Base-by-base conservation (phyloP, 2,888 invertebrate genomes). In the Falcaria lacertinaria region DNA sequence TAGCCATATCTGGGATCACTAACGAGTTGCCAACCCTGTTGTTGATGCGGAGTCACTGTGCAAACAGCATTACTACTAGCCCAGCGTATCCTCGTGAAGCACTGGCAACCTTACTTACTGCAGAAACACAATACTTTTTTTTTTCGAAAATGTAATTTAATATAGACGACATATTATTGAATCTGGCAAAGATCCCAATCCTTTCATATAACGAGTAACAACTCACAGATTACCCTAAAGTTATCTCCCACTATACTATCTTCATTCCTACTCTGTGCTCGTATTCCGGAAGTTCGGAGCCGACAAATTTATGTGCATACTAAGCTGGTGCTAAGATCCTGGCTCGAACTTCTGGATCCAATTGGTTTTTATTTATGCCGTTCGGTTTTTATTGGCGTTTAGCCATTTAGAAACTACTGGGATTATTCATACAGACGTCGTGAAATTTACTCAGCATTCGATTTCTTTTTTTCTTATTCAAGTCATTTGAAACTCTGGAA, bases 241-340 rank as follows among this genome's bases (percentile, higher is more conserved):
- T 3, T 28, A 28, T 2, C 1, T 2, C 11, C 11, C 11, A 28
- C 11, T 11, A 28, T 28, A 7, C 28, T 5, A 11, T 11, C 1
- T 28, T 28, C 3, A 28, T 28, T 28, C 28, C 28, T 8, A 50
- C 47, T 42, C 45, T 39, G 46, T 44, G 43, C 39, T 44, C 39
- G 46, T 44, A 37, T 47, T 42, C 47, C 62, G 61, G 60, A 57
- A 52, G 42, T 43, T 44, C 41, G 42, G 47, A 48, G 49, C 47
- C 47, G 56, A 61, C 57, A 69, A 82, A 84, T 82, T 76, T 84
- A 84, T 83, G 81, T 76, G 74, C 84, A 82, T 82, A 80, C 68
- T 62, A 69, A 66, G 74, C 68, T 64, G 69, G 64, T 60, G 66
- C 68, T 71, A 71, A 59, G 63, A 62, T 69, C 63, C 75, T 64